Percentiles rank a stretch among this genome's conserved stretches.
Conservation (phyloP, 2,113 vertebrate species). For the Neodontobutis hainanensis region DNA sequence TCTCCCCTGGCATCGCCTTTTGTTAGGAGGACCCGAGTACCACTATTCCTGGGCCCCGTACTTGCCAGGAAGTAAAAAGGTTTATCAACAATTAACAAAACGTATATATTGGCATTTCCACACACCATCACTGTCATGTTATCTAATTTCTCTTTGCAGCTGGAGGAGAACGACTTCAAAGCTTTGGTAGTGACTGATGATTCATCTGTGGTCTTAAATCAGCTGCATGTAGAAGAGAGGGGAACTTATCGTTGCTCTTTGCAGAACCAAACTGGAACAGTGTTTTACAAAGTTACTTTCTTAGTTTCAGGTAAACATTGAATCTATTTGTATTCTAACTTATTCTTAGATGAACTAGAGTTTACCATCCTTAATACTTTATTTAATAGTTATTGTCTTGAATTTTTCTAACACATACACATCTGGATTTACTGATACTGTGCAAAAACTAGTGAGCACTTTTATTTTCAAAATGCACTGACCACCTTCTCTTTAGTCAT, state of each 20-base stretch:
- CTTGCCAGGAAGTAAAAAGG: conserved; percentile 43
- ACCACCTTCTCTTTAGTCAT: conserved; percentile 51
- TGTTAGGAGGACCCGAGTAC: conserved; percentile 63
- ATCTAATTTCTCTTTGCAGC: conserved; percentile 37
- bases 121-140: conserved; percentile 2
- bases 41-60: conserved; percentile 64
- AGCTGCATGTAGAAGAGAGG: conserved; percentile 64
- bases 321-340: too few species aligned
- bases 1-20: conserved; percentile 72
- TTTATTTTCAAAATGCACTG: neutral
- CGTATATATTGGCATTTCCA: neutral
- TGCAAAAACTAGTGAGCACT: too few species aligned
- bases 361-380: too few species aligned
- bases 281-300: conserved; percentile 62
- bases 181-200: conserved; percentile 67
- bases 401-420: too few species aligned
- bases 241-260: conserved; percentile 75
- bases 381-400: too few species aligned
- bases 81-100: conserved; percentile 7
- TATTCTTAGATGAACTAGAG: too few species aligned
- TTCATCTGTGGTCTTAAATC: conserved; percentile 73
- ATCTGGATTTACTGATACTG: too few species aligned
- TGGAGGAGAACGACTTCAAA: conserved; percentile 48
- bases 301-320: conserved; percentile 56
- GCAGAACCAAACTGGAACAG: conserved; percentile 40